Evolutionary conservation across 2,888 invertebrate species (phyloP).

Genomic region (Agapostemon virescens): DNA sequence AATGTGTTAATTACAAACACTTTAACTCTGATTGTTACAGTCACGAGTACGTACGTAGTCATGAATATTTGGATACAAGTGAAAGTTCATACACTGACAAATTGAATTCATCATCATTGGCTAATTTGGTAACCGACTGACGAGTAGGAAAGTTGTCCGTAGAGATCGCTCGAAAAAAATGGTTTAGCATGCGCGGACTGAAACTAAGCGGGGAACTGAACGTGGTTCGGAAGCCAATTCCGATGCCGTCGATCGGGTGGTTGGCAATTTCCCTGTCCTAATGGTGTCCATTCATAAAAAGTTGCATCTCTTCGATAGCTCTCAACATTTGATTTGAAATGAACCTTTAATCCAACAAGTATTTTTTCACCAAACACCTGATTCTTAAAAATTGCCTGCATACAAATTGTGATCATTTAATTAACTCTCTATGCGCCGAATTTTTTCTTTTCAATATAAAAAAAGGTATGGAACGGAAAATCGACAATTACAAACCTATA

Average conservation of each 20-base stretch:
- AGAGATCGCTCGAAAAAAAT: conserved; percentile 40
- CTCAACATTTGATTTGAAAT: neutral
- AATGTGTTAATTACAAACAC: neutral
- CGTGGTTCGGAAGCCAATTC: conserved; percentile 46
- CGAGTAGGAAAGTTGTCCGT: conserved; percentile 13
- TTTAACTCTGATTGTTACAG: neutral
- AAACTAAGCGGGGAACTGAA: conserved; percentile 24
- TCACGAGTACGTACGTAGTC: neutral
- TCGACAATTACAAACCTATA: too few species aligned
- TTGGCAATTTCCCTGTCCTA: conserved; percentile 13
- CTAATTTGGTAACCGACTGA: conserved; percentile 28
- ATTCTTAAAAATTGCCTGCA: too few species aligned
- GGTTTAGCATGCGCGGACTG: conserved; percentile 41
- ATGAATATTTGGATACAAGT: conserved; percentile 26
- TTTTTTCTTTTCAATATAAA: too few species aligned
- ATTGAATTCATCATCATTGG: conserved; percentile 18
- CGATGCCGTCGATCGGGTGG: conserved; percentile 8
- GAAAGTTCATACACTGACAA: conserved; percentile 29
- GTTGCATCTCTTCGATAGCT: neutral
- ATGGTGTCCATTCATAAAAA: neutral
- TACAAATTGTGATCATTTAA: too few species aligned
- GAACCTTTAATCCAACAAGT: neutral
- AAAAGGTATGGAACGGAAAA: too few species aligned
- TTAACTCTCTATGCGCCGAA: too few species aligned
- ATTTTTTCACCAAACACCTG: too few species aligned